A percentile compares a stretch with the other conserved stretches of the same genome.
These are phyloP conservation scores for Crocallis elinguaria DNA, from an alignment of 2,888 invertebrate genomes.

Conservation along the genomic window DNA sequence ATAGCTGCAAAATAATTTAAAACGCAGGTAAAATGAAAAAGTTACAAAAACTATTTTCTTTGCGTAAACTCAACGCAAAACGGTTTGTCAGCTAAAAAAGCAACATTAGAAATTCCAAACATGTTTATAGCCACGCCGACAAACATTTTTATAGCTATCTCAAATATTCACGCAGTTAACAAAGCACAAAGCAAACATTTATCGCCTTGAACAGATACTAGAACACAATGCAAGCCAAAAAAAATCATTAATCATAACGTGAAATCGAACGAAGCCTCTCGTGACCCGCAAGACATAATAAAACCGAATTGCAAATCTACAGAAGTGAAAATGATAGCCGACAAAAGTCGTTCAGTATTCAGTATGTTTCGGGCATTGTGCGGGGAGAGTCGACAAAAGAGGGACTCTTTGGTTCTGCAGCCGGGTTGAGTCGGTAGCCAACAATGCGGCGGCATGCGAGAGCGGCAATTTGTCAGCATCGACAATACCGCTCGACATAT, in stretches of 20 bases:
- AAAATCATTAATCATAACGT: conserved; percentile 73
- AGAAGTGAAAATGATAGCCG: conserved; percentile 80
- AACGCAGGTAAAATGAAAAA: too few species aligned
- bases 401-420: conserved; percentile 48
- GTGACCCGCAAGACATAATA: conserved; percentile 71
- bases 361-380: conserved; percentile 61
- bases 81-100: not conserved
- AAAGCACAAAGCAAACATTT: conserved; percentile 70
- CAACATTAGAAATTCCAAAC: conserved; percentile 20
- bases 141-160: conserved; percentile 29
- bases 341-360: conserved; percentile 69
- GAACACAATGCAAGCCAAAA: conserved; percentile 60
- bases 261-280: conserved; percentile 61
- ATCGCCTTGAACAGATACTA: conserved; percentile 54
- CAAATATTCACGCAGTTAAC: conserved; percentile 39
- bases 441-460: conserved; percentile 79
- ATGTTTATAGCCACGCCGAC: conserved; percentile 34
- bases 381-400: conserved; percentile 62
- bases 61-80: not conserved
- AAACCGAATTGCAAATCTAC: conserved; percentile 70
- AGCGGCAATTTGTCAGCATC: conserved; percentile 82
- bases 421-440: conserved; percentile 58
- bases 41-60: too few species aligned
- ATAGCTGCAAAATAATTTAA: too few species aligned
- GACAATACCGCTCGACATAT: conserved; percentile 81